phyloP scores from a whole-genome alignment of 2,797 vertebrate genomes.

The Cynopterus sphinx region DNA sequence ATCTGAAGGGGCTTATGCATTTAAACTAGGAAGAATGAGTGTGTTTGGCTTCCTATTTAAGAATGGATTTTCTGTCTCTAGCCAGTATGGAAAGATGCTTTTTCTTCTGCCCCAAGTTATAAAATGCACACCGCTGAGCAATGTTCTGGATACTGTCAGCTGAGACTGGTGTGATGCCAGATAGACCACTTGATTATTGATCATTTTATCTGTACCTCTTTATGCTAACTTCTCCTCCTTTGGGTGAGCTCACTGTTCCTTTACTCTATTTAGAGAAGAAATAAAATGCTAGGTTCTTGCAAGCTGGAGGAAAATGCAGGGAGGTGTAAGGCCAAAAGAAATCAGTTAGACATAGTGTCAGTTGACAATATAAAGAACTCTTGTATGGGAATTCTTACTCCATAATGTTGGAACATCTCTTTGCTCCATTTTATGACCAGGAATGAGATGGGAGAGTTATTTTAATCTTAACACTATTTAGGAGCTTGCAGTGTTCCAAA shows the following conservation, averaged over 20 bases:
- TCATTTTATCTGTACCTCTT: conserved; percentile 23
- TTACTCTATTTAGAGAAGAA: conserved; percentile 14
- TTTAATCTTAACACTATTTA: conserved; percentile 68
- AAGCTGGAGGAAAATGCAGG: background rate
- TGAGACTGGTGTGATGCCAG: background rate
- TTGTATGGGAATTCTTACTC: background rate
- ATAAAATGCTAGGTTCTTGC: background rate
- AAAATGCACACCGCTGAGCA: background rate
- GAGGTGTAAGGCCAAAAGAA: background rate
- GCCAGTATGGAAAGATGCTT: background rate
- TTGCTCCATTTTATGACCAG: background rate
- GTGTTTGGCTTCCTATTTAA: background rate
- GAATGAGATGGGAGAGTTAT: conserved; percentile 42
- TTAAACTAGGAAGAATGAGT: background rate
- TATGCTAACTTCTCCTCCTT: background rate
- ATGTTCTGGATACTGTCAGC: background rate
- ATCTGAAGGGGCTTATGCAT: background rate
- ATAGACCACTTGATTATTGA: background rate
- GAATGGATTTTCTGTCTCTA: background rate
- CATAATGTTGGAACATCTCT: background rate
- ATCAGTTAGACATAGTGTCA: background rate
- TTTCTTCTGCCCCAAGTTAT: background rate
- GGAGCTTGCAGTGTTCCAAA: conserved; percentile 48
- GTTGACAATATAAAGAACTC: background rate
- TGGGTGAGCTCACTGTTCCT: background rate